Evolutionary conservation across 2,888 invertebrate species (phyloP).

Genomic region (Eremobia ochroleuca): DNA sequence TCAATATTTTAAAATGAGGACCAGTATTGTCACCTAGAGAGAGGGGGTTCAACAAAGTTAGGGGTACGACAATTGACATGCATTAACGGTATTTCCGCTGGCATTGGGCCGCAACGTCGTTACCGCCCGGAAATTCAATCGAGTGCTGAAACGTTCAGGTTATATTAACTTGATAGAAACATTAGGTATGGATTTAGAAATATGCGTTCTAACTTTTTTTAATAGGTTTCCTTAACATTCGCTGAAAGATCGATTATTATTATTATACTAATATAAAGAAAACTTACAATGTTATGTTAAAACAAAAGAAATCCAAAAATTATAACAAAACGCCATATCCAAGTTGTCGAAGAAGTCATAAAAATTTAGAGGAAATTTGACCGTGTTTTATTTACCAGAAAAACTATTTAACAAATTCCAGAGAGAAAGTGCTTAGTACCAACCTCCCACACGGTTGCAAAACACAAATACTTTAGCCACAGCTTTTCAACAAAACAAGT

Average conservation of each 20-base stretch:
- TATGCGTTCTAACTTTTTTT: neutral
- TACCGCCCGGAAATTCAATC: constrained; percentile 89
- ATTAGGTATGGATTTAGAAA: constrained; percentile 40
- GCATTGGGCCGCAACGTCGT: constrained; percentile 83
- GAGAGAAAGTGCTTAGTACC: neutral
- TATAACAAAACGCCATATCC: neutral
- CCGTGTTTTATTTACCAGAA: neutral
- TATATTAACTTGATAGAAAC: constrained; percentile 60
- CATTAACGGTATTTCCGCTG: constrained; percentile 88
- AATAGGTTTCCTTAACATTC: neutral
- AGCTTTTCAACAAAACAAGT: constrained; percentile 32
- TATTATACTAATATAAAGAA: neutral
- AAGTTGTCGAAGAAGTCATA: neutral
- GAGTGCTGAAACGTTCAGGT: constrained; percentile 78
- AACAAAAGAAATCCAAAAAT: neutral
- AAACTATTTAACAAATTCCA: neutral
- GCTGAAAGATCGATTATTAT: neutral
- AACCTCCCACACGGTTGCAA: neutral
- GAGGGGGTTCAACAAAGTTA: constrained; percentile 77
- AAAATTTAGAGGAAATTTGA: neutral
- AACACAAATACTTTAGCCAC: constrained; percentile 4
- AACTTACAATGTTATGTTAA: neutral
- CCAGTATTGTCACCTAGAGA: constrained; percentile 38
- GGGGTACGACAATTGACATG: constrained; percentile 89
- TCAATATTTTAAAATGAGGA: constrained; percentile 33